phyloP scores from a whole-genome alignment of 2,113 vertebrate genomes.

The Bungarus multicinctus region DNA sequence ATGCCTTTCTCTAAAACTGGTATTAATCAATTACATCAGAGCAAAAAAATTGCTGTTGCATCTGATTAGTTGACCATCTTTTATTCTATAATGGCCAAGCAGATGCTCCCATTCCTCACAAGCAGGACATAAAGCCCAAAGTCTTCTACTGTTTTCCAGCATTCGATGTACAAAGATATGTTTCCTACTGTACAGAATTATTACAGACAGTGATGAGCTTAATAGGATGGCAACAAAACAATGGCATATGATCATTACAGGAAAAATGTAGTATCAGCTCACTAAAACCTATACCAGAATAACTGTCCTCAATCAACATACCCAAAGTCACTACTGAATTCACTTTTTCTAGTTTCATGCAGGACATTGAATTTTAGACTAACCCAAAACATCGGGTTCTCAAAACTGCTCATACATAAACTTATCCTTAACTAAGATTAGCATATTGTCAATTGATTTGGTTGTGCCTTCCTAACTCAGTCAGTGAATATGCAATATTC shows the following conservation, averaged over 20 bases:
- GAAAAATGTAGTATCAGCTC: not conserved
- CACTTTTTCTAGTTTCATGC: not conserved
- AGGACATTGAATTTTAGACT: not conserved
- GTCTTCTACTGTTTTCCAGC: not conserved
- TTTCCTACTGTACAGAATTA: not conserved
- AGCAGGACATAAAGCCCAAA: not conserved
- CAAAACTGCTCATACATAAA: not conserved
- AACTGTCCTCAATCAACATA: not conserved
- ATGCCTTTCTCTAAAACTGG: not conserved
- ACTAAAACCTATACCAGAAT: not conserved
- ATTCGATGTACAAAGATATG: not conserved
- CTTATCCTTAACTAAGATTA: not conserved
- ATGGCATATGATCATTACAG: not conserved
- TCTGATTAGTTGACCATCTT: not conserved
- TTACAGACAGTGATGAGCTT: not conserved
- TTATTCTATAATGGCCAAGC: not conserved
- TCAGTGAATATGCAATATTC: not conserved
- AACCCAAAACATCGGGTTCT: not conserved
- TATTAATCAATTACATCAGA: not conserved
- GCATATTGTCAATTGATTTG: not conserved
- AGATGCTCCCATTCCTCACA: not conserved
- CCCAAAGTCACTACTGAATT: not conserved
- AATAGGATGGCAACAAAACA: not conserved
- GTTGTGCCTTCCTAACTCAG: not conserved
- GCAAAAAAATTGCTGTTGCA: not conserved